phyloP scores from a whole-genome alignment of 2,113 vertebrate species.

The Taxidea taxus region DNA sequence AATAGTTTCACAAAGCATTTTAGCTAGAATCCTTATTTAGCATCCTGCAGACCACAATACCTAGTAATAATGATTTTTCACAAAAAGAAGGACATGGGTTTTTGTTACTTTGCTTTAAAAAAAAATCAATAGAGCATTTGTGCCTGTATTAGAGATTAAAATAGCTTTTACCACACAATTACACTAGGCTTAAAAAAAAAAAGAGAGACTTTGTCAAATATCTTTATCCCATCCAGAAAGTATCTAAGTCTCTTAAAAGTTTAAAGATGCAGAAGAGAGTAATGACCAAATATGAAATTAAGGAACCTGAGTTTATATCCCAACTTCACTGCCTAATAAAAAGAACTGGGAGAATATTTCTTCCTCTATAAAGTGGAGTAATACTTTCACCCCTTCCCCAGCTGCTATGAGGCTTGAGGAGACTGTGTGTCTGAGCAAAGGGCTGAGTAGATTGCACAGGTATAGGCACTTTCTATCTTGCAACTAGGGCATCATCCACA shows the following conservation, averaged over 20 bases:
- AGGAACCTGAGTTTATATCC: not conserved
- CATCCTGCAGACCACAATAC: constrained; percentile 45
- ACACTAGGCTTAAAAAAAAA: not conserved
- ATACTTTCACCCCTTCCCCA: not conserved
- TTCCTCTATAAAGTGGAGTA: not conserved
- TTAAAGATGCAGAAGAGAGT: not conserved
- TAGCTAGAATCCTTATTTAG: constrained; percentile 60
- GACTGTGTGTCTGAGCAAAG: not conserved
- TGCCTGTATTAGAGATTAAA: constrained; percentile 60
- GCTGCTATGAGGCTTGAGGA: not conserved
- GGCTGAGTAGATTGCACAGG: not conserved
- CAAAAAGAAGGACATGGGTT: constrained; percentile 55
- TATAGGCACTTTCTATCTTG: not conserved
- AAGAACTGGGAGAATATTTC: not conserved
- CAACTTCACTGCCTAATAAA: not conserved
- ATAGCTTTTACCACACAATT: constrained; percentile 46
- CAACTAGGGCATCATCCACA: not conserved
- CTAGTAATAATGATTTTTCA: constrained; percentile 58
- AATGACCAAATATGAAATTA: constrained; percentile 9
- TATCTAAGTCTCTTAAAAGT: constrained; percentile 27
- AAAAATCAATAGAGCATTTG: constrained; percentile 63
- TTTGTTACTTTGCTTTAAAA: constrained; percentile 61
- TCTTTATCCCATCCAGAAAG: not conserved
- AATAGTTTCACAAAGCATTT: constrained; percentile 66
- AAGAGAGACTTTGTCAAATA: constrained; percentile 42